Evolutionary conservation across 2,797 vertebrate genomes (phyloP).

Genomic region (Amphiprion clarkii): DNA sequence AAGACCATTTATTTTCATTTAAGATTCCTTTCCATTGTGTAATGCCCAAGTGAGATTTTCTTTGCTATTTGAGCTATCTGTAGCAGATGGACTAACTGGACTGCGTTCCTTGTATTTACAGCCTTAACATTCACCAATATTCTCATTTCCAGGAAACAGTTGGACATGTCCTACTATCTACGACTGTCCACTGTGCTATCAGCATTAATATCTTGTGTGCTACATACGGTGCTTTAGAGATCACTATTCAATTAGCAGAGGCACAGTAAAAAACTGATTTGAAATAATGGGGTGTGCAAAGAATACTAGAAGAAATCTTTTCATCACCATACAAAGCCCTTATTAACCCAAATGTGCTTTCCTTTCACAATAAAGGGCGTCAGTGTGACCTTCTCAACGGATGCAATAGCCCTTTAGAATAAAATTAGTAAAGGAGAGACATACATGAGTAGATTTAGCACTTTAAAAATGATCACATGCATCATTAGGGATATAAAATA

Average conservation of each 20-base stretch:
- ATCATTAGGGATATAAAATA: slow-evolving; percentile 5
- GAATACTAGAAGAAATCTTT: slow-evolving; percentile 12
- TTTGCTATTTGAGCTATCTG: slow-evolving; percentile 8
- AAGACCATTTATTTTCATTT: slow-evolving; percentile 8
- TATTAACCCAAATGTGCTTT: not conserved
- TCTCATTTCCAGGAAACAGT: not conserved
- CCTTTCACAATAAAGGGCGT: not conserved
- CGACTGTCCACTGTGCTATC: not conserved
- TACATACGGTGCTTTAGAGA: slow-evolving; percentile 9
- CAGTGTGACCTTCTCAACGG: not conserved
- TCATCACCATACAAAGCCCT: not conserved
- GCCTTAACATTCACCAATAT: not conserved
- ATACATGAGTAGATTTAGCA: not conserved
- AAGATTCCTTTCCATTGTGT: slow-evolving; percentile 18
- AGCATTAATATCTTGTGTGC: slow-evolving; percentile 7
- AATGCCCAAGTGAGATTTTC: slow-evolving; percentile 5
- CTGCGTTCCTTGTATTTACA: slow-evolving; percentile 2
- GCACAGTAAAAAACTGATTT: slow-evolving; percentile 2
- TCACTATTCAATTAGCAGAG: not conserved
- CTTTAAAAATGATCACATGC: not conserved
- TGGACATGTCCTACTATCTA: not conserved
- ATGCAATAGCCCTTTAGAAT: not conserved
- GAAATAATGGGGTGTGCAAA: not conserved
- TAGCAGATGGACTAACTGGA: slow-evolving; percentile 10
- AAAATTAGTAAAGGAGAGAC: slow-evolving; percentile 8